Evolutionary conservation across 2,888 invertebrate genomes (phyloP), one percentile per base, ranked within the genome.

Genomic region (Platycheirus rosarum): DNA sequence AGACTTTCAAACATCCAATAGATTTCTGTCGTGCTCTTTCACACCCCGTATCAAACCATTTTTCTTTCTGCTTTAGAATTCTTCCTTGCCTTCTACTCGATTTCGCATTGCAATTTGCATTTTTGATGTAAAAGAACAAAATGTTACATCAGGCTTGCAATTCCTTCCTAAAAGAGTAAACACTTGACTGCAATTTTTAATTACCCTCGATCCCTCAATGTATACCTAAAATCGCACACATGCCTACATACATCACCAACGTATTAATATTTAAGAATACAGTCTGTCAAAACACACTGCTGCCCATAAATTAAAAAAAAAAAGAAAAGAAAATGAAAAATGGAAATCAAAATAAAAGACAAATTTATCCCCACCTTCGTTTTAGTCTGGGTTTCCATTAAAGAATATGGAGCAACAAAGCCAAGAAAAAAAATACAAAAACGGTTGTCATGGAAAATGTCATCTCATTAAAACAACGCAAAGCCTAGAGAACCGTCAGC

Each of bases 141-240:
- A 26, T 13, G 7, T 4, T 8, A 11, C 16, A 51, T 51, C 26
- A 14, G 29, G 29, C 35, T 20, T 20, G 35, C 53, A 55, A 55
- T 55, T 35, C 29, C 35, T 55, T 48, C 55, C 48, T 40, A 55
- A 26, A 40, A 8, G 4, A 55, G 13, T 20, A 40, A 14, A 48
- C 70, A 70, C 70, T 70, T 40, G 46, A 63, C 55, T 32, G 70
- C 48, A 63, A 62, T 32, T 63, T 76, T 70, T 76, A 76, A 76
- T 76, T 76, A 76, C 48, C 55, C 62, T 40, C 66, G 57, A 60
- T 42, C 48, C n/a, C 49, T 48, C 40, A 14, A 14, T 40, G 11
- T 16, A 8, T 8, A 13, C 40, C 5, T 3, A 11, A n/a, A 1
- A 6, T 7, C 2, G 1, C n/a, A 9, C 18, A 44, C 46, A 3